Conservation (phyloP, 2,113 vertebrate genomes). For the Prunella himalayana region DNA sequence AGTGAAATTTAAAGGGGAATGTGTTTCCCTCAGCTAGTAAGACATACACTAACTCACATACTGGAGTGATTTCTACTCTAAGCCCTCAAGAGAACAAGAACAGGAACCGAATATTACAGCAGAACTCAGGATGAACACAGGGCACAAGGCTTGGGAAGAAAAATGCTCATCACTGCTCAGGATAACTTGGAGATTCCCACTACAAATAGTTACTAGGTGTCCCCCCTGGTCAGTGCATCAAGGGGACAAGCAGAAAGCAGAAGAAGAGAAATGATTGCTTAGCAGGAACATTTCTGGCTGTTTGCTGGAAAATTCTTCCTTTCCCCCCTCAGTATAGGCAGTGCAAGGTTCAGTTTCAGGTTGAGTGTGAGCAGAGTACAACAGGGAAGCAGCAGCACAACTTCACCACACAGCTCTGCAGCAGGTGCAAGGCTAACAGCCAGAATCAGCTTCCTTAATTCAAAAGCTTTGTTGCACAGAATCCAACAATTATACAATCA, state of each 20-base stretch:
- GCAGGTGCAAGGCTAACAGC: background rate
- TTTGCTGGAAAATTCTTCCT: background rate
- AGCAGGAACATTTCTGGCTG: background rate
- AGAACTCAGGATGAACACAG: background rate
- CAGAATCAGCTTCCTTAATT: background rate
- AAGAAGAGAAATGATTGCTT: background rate
- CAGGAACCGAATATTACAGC: background rate
- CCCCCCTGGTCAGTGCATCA: background rate
- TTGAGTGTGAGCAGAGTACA: background rate
- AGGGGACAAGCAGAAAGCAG: background rate
- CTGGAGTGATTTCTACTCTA: background rate
- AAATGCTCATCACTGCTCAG: too few relatives aligned
- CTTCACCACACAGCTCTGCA: background rate
- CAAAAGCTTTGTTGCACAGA: background rate
- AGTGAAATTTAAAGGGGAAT: background rate
- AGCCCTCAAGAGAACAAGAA: background rate
- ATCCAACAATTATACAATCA: background rate
- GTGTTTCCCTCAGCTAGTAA: background rate
- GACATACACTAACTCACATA: background rate
- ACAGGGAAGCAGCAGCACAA: background rate
- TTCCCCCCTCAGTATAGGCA: accelerated
- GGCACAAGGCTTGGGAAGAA: background rate
- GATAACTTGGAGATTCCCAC: background rate
- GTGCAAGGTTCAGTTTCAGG: background rate
- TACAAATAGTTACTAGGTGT: background rate